Evolutionary conservation across 2,113 vertebrate species (phyloP).

Genomic region (Phalacrocorax carbo): DNA sequence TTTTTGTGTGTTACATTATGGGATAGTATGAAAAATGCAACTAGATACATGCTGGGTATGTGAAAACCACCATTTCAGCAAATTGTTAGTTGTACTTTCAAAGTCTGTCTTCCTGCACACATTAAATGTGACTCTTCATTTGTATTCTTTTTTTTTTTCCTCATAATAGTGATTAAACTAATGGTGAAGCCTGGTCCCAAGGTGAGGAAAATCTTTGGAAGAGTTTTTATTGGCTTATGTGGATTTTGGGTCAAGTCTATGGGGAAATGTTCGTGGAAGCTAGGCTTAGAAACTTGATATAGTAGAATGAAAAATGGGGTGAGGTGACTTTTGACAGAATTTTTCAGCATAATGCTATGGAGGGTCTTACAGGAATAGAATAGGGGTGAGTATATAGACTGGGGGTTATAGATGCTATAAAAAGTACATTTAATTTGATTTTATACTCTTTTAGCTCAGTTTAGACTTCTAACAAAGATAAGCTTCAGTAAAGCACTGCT

Average conservation of each 20-base stretch:
- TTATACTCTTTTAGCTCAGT: neutral
- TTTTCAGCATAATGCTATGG: neutral
- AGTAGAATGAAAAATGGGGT: neutral
- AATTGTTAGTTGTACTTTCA: neutral
- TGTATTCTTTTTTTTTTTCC: neutral
- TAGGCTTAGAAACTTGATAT: neutral
- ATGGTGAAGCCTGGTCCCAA: neutral
- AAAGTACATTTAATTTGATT: neutral
- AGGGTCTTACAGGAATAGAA: neutral
- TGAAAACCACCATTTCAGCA: neutral
- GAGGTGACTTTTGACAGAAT: neutral
- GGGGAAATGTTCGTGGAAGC: neutral
- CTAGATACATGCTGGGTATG: neutral
- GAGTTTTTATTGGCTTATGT: neutral
- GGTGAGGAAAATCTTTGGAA: neutral
- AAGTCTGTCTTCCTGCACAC: neutral
- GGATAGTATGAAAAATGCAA: neutral
- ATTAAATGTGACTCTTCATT: neutral
- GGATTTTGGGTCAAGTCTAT: neutral
- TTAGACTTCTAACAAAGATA: neutral
- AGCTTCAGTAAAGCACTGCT: neutral
- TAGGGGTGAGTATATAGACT: neutral
- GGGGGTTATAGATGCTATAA: neutral
- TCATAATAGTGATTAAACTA: neutral
- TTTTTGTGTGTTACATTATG: neutral